Evolutionary conservation across 2,113 vertebrate genomes (phyloP), one percentile per base, ranked within the genome.

Genomic region (Hippocampus guttulatus): DNA sequence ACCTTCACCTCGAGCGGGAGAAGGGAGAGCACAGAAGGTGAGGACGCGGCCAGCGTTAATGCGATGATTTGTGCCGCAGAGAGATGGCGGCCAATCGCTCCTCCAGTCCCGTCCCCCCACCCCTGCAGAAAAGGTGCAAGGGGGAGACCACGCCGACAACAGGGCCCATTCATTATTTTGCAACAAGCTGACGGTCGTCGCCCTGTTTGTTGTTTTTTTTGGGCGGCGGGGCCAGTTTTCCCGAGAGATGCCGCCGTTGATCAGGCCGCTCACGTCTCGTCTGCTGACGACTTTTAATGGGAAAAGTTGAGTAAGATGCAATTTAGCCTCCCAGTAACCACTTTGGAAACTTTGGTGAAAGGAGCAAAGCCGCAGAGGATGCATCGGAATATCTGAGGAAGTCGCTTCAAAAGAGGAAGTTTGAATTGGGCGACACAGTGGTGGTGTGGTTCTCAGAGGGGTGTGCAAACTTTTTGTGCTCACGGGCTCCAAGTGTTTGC

Each of bases 101-200:
- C 33, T 43, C 20, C 21, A 15, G 38, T 43, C 40, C 43, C 43
- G 0, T 1, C 43, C 12, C 9, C 30, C 30, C 30, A 2, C 3
- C 33, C 5, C 33, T 38, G 18, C 69, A 73, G 86, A 88, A 55
- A n/a, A 23, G 52, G 80, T 77, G 85, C 88, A 73, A 69, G 41
- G 79, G 80, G 84, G 84, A 83, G 83, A 88, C 84, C 86, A 80
- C 77, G 73, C 4, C 76, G 88, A 84, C 84, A 47, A 85, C 84
- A 85, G 58, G 33, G 85, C 73, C 89, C 89, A 88, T 89, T 88
- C 85, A 88, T 87, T 88, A 88, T 74, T 76, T 79, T 71, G 77
- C 82, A 84, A 82, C 74, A 75, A 6, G 23, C 74, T 66, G 73
- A 74, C 64, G 6, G 74, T 77, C 55, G 8, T 47, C 64, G 75